phyloP scores from a whole-genome alignment of 1,140 invertebrate genomes.

The Caenorhabditis remanei region DNA sequence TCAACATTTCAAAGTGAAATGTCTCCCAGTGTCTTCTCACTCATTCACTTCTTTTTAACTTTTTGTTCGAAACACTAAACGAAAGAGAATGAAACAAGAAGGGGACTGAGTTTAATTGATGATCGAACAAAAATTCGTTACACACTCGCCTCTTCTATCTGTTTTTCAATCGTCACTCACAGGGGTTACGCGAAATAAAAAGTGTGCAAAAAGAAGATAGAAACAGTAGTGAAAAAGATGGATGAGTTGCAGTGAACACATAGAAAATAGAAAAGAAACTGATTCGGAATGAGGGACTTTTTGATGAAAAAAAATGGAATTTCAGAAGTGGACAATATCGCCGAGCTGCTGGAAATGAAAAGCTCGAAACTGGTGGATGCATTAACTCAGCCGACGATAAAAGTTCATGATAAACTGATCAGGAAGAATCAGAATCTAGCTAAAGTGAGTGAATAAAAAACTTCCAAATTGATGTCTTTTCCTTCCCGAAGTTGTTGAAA shows the following conservation, averaged over 20 bases:
- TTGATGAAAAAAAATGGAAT: neutral
- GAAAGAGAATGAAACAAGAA: neutral
- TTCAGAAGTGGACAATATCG: conserved; percentile 72
- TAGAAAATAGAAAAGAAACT: neutral
- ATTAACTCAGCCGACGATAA: conserved; percentile 82
- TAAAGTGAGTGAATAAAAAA: conserved; percentile 79
- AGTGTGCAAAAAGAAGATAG: neutral
- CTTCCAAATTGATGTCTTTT: too few relatives aligned
- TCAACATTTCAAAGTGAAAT: neutral
- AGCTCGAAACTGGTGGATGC: conserved; percentile 81
- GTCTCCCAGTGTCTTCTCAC: neutral
- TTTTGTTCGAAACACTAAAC: neutral
- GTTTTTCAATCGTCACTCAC: neutral
- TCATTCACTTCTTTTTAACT: neutral
- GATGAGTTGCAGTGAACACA: conserved; percentile 31
- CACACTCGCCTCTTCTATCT: neutral
- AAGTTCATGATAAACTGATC: conserved; percentile 81
- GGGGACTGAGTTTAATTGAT: neutral
- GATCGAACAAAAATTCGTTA: conserved; percentile 6
- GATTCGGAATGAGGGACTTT: neutral
- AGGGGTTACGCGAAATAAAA: neutral
- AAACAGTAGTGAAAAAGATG: conserved; percentile 8
- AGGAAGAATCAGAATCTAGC: conserved; percentile 85
- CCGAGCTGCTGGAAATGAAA: conserved; percentile 81
- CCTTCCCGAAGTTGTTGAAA: too few relatives aligned